Conservation (phyloP, 2,888 invertebrate species). For the Helleia helle region DNA sequence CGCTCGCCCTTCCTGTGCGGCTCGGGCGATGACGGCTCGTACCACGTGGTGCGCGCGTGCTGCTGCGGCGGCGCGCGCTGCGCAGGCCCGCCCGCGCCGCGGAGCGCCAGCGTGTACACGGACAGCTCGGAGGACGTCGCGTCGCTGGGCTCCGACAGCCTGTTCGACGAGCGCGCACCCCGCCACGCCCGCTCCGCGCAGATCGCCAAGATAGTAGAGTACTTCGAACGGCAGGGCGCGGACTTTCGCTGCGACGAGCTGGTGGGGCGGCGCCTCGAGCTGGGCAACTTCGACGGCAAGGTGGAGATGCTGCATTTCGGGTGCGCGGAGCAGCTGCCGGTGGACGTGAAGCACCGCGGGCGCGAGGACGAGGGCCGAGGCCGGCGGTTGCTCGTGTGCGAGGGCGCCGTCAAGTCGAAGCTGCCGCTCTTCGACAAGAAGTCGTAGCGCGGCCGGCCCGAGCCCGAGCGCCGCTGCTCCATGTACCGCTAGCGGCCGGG, state of each 20-base stretch:
- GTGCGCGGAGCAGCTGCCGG: slow-evolving; percentile 17
- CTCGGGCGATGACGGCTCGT: slow-evolving; percentile 22
- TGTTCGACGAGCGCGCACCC: slow-evolving; percentile 79
- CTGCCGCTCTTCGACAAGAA: slow-evolving; percentile 86
- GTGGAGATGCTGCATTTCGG: slow-evolving; percentile 25
- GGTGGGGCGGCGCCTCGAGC: slow-evolving; percentile 23
- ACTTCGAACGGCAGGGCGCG: slow-evolving; percentile 86
- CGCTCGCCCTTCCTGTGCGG: slow-evolving; percentile 47
- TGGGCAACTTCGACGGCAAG: slow-evolving; percentile 26
- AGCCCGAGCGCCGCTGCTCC: slow-evolving; percentile 14
- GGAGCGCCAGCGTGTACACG: slow-evolving; percentile 87
- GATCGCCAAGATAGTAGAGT: slow-evolving; percentile 90
- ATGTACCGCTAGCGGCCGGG: neutral
- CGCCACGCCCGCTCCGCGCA: slow-evolving; percentile 77
- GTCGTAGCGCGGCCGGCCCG: slow-evolving; percentile 40
- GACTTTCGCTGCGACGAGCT: slow-evolving; percentile 61
- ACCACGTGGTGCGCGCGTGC: slow-evolving; percentile 26
- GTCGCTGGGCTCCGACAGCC: slow-evolving; percentile 83
- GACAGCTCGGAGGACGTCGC: slow-evolving; percentile 91
- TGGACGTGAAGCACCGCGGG: slow-evolving; percentile 35
- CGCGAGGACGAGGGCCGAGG: slow-evolving; percentile 56
- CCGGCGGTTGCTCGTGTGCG: slow-evolving; percentile 85
- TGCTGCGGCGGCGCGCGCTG: slow-evolving; percentile 76
- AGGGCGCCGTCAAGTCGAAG: slow-evolving; percentile 90
- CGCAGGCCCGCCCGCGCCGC: slow-evolving; percentile 81